Percentiles rank a stretch among this genome's conserved stretches.
phyloP scores from a whole-genome alignment of 1,140 invertebrate genomes.

The Lasaia peninsularis region DNA sequence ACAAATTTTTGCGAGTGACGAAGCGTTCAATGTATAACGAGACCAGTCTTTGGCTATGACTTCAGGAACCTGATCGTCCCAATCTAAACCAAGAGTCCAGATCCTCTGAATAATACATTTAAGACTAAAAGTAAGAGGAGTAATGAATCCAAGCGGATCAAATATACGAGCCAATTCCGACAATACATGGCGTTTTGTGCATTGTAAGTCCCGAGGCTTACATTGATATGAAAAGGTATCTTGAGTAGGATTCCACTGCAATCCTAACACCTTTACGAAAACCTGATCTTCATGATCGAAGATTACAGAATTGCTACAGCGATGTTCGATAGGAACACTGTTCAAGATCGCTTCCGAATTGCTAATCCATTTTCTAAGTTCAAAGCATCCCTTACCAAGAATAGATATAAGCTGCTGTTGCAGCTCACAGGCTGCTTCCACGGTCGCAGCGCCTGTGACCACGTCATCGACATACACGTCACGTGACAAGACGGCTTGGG shows the following conservation, averaged over 20 bases:
- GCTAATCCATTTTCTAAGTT: not conserved
- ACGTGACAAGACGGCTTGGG: not conserved
- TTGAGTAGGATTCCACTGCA: not conserved
- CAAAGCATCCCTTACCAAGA: not conserved
- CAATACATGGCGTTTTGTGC: not conserved
- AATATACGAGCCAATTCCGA: not conserved
- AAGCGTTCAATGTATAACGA: too few relatives aligned
- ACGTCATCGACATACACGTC: slow-evolving; percentile 6
- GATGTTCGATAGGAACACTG: not conserved
- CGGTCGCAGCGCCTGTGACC: not conserved
- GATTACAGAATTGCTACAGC: not conserved
- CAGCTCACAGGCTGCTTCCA: not conserved
- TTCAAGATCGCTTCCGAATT: not conserved
- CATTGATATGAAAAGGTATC: not conserved
- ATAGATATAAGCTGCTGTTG: not conserved
- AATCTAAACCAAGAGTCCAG: not conserved
- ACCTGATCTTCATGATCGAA: not conserved
- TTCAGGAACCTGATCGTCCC: not conserved
- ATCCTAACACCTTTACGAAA: not conserved
- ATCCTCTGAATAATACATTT: not conserved
- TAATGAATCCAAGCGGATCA: not conserved
- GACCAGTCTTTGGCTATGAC: not conserved
- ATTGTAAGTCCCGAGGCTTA: not conserved
- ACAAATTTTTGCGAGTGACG: not conserved
- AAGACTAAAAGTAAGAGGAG: not conserved